Evolutionary conservation across 2,888 invertebrate species (phyloP).

Genomic region (Meliscaeva auricollis): DNA sequence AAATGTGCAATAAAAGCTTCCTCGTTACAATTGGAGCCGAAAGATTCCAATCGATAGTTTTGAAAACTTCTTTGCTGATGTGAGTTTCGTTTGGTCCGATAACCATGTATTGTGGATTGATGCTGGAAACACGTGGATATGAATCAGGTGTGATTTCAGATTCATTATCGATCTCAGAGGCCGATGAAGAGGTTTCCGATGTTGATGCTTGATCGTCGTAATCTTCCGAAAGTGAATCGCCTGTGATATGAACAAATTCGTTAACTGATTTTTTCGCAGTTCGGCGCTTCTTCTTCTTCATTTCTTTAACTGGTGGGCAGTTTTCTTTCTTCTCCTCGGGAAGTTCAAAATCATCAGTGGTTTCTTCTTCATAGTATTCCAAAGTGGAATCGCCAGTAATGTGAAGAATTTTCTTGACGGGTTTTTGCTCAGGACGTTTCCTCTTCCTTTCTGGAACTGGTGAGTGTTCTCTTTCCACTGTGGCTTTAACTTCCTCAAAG

Average conservation of each 20-base stretch:
- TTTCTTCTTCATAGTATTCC: slow-evolving; percentile 7
- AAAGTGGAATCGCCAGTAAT: not conserved
- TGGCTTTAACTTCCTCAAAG: not conserved
- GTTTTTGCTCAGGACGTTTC: not conserved
- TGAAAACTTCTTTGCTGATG: not conserved
- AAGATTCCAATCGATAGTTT: slow-evolving; percentile 17
- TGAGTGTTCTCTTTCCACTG: not conserved
- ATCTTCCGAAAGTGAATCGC: not conserved
- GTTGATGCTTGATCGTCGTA: not conserved
- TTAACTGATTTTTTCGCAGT: not conserved
- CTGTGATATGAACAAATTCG: not conserved
- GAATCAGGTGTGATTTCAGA: not conserved
- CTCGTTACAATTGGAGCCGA: slow-evolving; percentile 85
- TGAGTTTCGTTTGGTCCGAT: slow-evolving; percentile 1
- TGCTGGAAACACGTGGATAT: not conserved
- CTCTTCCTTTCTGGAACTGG: not conserved
- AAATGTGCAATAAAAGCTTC: slow-evolving; percentile 85
- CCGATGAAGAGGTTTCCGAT: not conserved
- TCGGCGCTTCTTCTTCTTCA: not conserved
- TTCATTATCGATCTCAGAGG: not conserved
- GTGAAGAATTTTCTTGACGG: not conserved
- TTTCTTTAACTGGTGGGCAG: not conserved
- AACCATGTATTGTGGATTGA: not conserved
- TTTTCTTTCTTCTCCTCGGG: not conserved
- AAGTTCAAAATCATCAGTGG: not conserved